A percentile compares a stretch with the other conserved stretches of the same genome.
These are phyloP conservation scores for Microtus montanus DNA, from an alignment of 2,113 vertebrate genomes.

Conservation along the genomic window DNA sequence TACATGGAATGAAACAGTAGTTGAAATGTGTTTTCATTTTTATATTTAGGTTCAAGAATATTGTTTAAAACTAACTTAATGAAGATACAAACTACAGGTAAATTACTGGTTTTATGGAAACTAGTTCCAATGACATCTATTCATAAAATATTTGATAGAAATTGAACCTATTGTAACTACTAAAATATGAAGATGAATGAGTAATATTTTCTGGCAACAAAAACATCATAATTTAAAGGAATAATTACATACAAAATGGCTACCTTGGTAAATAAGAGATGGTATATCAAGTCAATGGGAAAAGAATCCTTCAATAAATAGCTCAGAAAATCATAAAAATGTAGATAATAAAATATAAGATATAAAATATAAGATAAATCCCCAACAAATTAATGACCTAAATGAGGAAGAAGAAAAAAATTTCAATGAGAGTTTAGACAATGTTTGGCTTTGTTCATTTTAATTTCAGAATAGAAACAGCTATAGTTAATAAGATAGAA, in stretches of 20 bases:
- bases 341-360: not conserved
- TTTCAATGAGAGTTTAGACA: not conserved
- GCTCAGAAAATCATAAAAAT: not conserved
- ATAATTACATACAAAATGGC: not conserved
- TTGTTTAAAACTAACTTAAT: not conserved
- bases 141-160: not conserved
- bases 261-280: not conserved
- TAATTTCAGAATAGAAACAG: not conserved
- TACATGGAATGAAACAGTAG: not conserved
- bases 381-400: not conserved
- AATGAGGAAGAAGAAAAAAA: constrained; percentile 12
- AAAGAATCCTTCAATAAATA: not conserved
- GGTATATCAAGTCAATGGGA: not conserved
- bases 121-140: not conserved
- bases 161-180: not conserved
- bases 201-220: not conserved
- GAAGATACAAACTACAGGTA: not conserved
- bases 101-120: not conserved
- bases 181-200: not conserved
- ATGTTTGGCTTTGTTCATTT: not conserved
- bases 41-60: not conserved
- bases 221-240: not conserved
- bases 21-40: not conserved
- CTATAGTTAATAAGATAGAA: not conserved
- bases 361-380: not conserved